Conservation (phyloP, 2,113 vertebrate species). For the Hepsetus odoe region DNA sequence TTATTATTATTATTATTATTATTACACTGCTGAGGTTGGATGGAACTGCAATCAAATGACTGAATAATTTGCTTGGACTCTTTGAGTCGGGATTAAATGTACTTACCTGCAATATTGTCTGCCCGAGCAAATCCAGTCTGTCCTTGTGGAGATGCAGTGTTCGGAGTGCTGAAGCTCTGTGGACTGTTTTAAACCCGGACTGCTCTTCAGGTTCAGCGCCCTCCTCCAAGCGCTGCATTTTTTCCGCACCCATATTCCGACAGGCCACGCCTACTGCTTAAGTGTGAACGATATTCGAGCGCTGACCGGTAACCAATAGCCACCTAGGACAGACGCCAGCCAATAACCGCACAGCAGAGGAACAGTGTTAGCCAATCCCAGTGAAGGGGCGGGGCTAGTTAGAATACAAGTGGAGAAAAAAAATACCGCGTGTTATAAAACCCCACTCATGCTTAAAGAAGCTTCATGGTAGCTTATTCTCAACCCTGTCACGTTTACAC, state of each 20-base stretch:
- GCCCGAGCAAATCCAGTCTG: slow-evolving; percentile 2
- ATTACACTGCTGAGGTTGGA: background rate
- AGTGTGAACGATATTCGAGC: too few species aligned
- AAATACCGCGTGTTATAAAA: background rate
- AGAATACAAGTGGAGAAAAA: background rate
- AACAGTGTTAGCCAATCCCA: background rate
- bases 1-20: too few species aligned
- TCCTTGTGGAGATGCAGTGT: slow-evolving; percentile 46
- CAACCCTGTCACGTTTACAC: slow-evolving; percentile 47
- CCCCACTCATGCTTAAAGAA: slow-evolving; percentile 30
- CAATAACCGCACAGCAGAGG: background rate
- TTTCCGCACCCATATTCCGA: background rate
- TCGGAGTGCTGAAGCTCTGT: slow-evolving; percentile 47
- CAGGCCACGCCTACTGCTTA: background rate
- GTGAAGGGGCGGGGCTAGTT: background rate
- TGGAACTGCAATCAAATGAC: background rate
- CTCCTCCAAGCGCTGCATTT: background rate
- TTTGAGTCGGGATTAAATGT: background rate
- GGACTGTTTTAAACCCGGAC: slow-evolving; percentile 15
- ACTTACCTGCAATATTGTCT: slow-evolving; percentile 40
- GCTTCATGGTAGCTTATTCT: slow-evolving; percentile 53
- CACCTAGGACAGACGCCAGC: too few species aligned
- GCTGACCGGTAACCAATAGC: too few species aligned
- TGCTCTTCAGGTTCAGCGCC: slow-evolving; percentile 9
- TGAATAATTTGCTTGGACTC: background rate